Evolutionary conservation across 1,140 invertebrate genomes (phyloP), one percentile per base, ranked within the genome.

Genomic region (Leptopilina boulardi): DNA sequence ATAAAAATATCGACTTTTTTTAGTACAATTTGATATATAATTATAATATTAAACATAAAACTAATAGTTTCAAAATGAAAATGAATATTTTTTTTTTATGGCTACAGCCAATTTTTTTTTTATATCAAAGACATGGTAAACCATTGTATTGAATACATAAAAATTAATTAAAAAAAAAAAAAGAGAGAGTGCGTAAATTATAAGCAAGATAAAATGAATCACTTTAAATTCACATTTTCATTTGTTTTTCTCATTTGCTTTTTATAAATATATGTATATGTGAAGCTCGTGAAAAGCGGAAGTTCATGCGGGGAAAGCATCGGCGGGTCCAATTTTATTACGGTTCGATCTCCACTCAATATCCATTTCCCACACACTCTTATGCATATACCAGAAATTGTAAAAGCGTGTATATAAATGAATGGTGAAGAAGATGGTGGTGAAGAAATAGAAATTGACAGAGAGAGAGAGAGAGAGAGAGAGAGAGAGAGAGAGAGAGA

Each of bases 231-330:
- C 1, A 59, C 23, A 26, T 26, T 13, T 59, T 26, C 21, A 23
- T 13, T 59, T 21, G 26, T 4, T 59, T 30, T 11, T 59, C 15
- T 0, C 56, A 21, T 23, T 5, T 56, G 6, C 11, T 42, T 47
- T 47, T 47, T 47, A 13, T 9, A 2, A 42, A 42, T 47, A 47
- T n/a, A n/a, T n/a, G n/a, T n/a, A n/a, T n/a, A n/a, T n/a, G n/a
- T 47, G 44, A 26, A 59, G 11, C 56, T 59, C 21, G 15, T 59
- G 56, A 59, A 59, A 59, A 59, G 21, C 23, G 56, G 56, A 59
- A 59, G 23, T 59, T 59, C 21, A 30, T 59, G n/a, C n/a, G n/a
- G n/a, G 21, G 10, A 9, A 26, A 59, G 23, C 13, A 59, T 26
- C 56, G 23, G 56, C 21, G 56, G 23, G 21, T 26, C 15, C 56